Conservation (phyloP, 2,888 invertebrate genomes). For the Athripsodes cinereus region DNA sequence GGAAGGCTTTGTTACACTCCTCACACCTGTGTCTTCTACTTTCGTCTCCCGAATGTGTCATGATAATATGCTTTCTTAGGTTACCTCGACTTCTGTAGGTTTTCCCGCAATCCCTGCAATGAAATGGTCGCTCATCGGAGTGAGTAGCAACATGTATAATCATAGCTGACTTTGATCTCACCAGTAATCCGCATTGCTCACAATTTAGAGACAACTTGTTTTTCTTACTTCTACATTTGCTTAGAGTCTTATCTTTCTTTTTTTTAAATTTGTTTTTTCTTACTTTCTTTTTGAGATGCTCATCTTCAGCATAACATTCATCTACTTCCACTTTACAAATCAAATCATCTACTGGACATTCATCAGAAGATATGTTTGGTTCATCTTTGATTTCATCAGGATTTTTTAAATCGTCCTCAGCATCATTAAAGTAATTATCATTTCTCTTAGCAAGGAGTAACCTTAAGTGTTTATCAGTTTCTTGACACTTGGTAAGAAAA, state of each 20-base stretch:
- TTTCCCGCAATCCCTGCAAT: constrained; percentile 15
- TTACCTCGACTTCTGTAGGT: constrained; percentile 12
- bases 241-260: neutral
- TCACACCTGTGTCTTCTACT: constrained; percentile 17
- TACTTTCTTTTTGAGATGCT: neutral
- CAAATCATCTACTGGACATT: neutral
- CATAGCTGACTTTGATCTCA: constrained; percentile 13
- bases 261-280: neutral
- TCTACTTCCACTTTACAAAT: neutral
- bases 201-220: constrained; percentile 5
- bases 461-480: constrained; percentile 12
- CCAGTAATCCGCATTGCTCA: constrained; percentile 8
- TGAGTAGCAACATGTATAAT: constrained; percentile 15
- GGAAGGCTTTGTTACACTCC: constrained; percentile 18
- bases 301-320: neutral
- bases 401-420: no score
- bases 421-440: neutral
- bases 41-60: constrained; percentile 6
- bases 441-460: neutral
- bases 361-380: neutral
- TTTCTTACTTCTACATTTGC: neutral
- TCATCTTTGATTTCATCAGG: neutral
- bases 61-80: constrained; percentile 14
- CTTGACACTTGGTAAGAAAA: constrained; percentile 16
- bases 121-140: constrained; percentile 15